Conservation (phyloP, 1,140 invertebrate genomes). For the Macrobrachium rosenbergii region DNA sequence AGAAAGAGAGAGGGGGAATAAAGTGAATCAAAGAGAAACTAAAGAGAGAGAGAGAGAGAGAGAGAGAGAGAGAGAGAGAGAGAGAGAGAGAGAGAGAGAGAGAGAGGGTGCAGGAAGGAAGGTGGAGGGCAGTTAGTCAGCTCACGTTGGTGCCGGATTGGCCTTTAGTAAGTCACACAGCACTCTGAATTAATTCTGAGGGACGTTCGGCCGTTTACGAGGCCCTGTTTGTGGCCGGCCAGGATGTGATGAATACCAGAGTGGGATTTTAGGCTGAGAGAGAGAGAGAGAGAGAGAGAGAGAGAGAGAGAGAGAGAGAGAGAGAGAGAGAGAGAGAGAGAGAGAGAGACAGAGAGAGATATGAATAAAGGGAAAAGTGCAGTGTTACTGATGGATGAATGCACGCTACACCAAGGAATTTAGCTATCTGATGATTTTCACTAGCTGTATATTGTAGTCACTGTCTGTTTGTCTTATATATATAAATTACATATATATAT, state of each 20-base stretch:
- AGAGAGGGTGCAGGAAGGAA: not conserved
- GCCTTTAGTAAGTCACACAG: conserved; percentile 23
- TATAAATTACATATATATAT: too few relatives aligned
- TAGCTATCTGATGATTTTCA: too few relatives aligned
- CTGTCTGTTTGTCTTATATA: too few relatives aligned
- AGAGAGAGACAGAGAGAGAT: conserved; percentile 31
- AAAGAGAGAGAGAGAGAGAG: not conserved
- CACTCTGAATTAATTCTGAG: conserved; percentile 39
- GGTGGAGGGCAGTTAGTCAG: conserved; percentile 4
- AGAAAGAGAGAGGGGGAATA: not conserved
- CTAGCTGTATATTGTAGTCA: too few relatives aligned
- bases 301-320: conserved; percentile 23
- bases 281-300: not conserved
- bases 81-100: not conserved
- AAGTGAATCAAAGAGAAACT: too few relatives aligned
- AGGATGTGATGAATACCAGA: not conserved
- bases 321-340: conserved; percentile 21
- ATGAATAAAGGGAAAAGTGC: not conserved
- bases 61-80: not conserved
- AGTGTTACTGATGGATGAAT: not conserved
- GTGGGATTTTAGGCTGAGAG: not conserved
- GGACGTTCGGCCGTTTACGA: conserved; percentile 33
- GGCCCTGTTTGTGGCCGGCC: not conserved
- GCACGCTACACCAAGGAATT: too few relatives aligned
- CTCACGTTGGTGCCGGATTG: conserved; percentile 35